Evolutionary conservation across 2,797 vertebrate species (phyloP), one percentile per base, ranked within the genome.

Genomic region (Crypturellus tataupa): DNA sequence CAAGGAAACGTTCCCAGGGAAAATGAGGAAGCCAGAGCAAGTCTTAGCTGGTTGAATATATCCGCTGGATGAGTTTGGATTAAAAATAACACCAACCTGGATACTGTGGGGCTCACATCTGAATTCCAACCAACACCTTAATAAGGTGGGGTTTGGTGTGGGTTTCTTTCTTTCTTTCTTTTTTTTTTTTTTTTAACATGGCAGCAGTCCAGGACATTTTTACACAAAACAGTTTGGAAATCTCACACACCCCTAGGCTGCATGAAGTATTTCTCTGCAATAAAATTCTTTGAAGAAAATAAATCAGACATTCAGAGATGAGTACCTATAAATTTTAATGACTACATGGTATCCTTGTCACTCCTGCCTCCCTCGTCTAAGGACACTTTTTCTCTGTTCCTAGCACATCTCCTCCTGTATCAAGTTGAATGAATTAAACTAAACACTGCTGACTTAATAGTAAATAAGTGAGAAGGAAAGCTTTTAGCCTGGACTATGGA

Each of bases 201-300:
- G 56, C 73, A 68, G 76, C 70, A 84, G 29, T 90, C 73, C 63
- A 91, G 83, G 42, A 56, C 56, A 58, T 53, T 90, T 90, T 88
- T 80, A 40, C 65, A 73, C 51, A 8, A 53, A 84, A 49, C 17
- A 67, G 40, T 92, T 96, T 91, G 62, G 56, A 92, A 93, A 91
- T 86, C 53, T 49, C 71, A 85, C 53, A 78, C 17, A 25, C 4
- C 59, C 31, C 18, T 70, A 84, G 73, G 60, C 87, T 88, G 35
- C 18, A 76, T 13, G 23, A 91, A 89, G 68, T 87, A 85, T 35
- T 93, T 71, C 58, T 85, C 4, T 11, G 16, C 7, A 76, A 55
- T 21, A 44, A 76, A 65, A 59, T 58, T 90, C 79, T 85, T 87
- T 9, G 3, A 29, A 91, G 65, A 69, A 23, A 39, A 37, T 80